Evolutionary conservation across 2,888 invertebrate species (phyloP), one percentile per base, ranked within the genome.

Genomic region (Tuberolachnus salignus): DNA sequence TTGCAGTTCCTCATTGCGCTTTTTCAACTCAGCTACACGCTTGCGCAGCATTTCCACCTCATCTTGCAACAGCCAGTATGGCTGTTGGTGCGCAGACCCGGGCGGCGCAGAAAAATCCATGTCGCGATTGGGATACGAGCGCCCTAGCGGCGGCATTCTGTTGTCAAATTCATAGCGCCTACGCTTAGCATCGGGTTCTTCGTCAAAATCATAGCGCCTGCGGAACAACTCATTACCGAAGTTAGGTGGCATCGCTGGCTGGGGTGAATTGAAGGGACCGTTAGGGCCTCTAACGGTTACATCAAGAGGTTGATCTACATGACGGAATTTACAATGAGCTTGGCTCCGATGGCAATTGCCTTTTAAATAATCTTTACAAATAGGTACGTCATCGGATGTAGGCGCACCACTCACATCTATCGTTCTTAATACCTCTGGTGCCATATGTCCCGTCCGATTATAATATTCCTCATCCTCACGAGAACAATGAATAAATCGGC

Each of bases 401-500:
- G 83, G 84, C 4, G 89, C 49, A 89, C 66, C 92, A 87, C 83
- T 90, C 89, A 61, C 89, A 88, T 26, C 81, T 64, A 91, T 90
- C 71, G 88, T 87, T 80, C 86, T 85, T 67, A 82, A 85, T 67
- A 88, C 88, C 83, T 89, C 88, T 46, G 86, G 86, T 1, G 93
- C 92, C 84, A 94, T 87, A 84, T 91, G 90, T 0, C 93, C 93
- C 14, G 90, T 91, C 70, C 88, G 87, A 82, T 91, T 89, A 83
- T 91, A 94, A 83, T 90, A 91, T 83, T 92, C 93, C 84, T 93
- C 93, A 83, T 92, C 92, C 81, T 89, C 88, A 21, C 91, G 87
- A 0, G 90, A 88, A 83, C 93, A 92, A 85, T 94, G 94, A 61
- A 93, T 88, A 84, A 93, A 93, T 83, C 90, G 90, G 84, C 93